Evolutionary conservation across 2,113 vertebrate genomes (phyloP).

Genomic region (Bujurquina vittata): DNA sequence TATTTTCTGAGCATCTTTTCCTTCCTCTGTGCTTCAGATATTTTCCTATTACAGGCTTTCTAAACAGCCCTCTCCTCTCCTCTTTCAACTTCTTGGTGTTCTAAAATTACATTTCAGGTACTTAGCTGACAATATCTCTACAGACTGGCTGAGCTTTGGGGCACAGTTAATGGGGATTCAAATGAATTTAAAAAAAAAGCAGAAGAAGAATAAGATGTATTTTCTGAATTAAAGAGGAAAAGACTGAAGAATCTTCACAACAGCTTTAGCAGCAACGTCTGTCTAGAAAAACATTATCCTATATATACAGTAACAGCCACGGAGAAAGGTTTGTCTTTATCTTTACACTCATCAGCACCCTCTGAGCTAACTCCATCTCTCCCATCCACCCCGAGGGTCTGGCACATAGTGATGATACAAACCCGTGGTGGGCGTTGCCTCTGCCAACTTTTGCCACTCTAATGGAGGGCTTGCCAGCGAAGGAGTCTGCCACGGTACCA

Average conservation of each 20-base stretch:
- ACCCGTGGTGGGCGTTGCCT: constrained; percentile 58
- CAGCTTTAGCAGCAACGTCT: not conserved
- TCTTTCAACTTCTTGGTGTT: not conserved
- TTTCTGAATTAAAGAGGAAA: not conserved
- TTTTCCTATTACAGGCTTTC: not conserved
- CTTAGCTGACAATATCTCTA: not conserved
- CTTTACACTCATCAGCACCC: constrained; percentile 31
- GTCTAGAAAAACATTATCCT: not conserved
- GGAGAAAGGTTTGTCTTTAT: not conserved
- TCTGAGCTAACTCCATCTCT: constrained; percentile 14
- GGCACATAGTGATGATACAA: constrained; percentile 58
- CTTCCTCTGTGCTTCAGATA: not conserved
- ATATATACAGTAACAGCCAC: not conserved
- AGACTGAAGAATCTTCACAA: not conserved
- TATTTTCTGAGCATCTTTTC: not conserved
- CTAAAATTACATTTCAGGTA: not conserved
- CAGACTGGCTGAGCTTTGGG: not conserved
- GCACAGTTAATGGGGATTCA: not conserved
- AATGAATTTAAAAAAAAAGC: not conserved
- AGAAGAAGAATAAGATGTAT: not conserved
- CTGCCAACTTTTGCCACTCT: constrained; percentile 70
- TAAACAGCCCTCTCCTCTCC: not conserved
- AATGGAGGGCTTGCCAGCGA: constrained; percentile 67
- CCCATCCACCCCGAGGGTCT: constrained; percentile 28
- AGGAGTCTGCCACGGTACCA: constrained; percentile 54